These are phyloP conservation scores for Melanostoma scalare DNA, from an alignment of 2,888 invertebrate species.

Conservation along the genomic window DNA sequence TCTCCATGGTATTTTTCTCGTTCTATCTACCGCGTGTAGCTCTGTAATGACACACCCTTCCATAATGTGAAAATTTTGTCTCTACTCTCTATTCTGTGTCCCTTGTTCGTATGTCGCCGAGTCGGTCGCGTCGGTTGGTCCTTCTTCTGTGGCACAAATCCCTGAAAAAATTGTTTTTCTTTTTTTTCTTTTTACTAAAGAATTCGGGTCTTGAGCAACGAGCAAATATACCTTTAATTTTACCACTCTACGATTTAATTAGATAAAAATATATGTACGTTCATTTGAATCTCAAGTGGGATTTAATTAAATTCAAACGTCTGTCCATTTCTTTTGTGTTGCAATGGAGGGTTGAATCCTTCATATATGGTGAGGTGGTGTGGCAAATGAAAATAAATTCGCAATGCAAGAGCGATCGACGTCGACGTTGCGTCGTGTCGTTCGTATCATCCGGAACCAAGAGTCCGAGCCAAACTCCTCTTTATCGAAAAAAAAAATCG, in stretches of 20 bases:
- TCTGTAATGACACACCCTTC: conserved; percentile 43
- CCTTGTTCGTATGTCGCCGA: neutral
- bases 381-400: conserved; percentile 32
- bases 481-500: neutral
- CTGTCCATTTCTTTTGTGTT: conserved; percentile 65
- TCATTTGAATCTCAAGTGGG: conserved; percentile 73
- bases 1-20: conserved; percentile 45
- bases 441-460: neutral
- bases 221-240: conserved; percentile 21
- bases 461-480: conserved; percentile 9
- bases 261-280: conserved; percentile 71
- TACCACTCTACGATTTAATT: conserved; percentile 63
- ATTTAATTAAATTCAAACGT: conserved; percentile 73
- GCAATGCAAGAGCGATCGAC: conserved; percentile 50
- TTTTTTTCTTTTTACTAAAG: conserved; percentile 49
- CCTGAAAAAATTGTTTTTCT: conserved; percentile 57
- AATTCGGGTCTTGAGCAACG: conserved; percentile 34
- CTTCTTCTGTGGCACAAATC: conserved; percentile 45
- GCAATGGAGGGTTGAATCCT: conserved; percentile 30
- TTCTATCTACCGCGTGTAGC: neutral
- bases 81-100: conserved; percentile 15
- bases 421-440: too few relatives aligned
- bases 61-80: conserved; percentile 30
- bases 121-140: neutral
- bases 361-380: neutral